Base-by-base conservation (phyloP, 1,140 invertebrate genomes). In the Hylyphantes graminicola region DNA sequence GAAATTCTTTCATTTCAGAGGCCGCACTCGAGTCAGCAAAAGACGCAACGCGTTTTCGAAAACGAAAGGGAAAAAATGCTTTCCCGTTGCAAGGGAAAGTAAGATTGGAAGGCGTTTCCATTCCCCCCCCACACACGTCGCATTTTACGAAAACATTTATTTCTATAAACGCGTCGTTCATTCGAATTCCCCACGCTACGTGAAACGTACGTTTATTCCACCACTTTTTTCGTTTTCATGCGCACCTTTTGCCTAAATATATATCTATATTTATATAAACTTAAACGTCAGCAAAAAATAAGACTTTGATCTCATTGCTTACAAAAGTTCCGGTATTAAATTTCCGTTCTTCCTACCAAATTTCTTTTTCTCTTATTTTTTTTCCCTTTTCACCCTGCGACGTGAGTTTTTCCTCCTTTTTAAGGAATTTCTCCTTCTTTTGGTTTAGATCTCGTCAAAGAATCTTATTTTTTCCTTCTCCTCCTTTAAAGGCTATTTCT, bases 241-340 rank as follows among this genome's bases (percentile, higher is more conserved):
- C 19, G 48, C 63, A n/a, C 57, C 57, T 72, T 59, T 73, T 53
- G 50, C 55, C 6, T 51, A 19, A n/a, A 79, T 70, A 79, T 81
- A 81, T 73, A 81, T 81, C 63, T 83, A 83, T 83, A 81, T 81
- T 73, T 83, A 83, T 83, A 83, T 83, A 75, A 74, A 83, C 55
- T 75, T 50, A 65, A 35, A 67, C 80, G 80, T 83, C 80, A 83
- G 80, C 80, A 72, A 83, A 83, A 83, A 83, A 83, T 83, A 75
- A 83, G 72, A 74, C 80, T 83, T 83, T 83, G 80, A 83, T 83
- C 80, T 83, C 61, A 75, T 83, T 74, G 48, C 59, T 61, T 65
- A 83, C 80, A 83, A 83, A 83, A 83, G 70, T 83, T 83, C 61
- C 80, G 72, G 80, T 75, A 83, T 83, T 83, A 83, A 75, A 83